phyloP scores from a whole-genome alignment of 2,113 vertebrate species.

The Spilogale gracilis region DNA sequence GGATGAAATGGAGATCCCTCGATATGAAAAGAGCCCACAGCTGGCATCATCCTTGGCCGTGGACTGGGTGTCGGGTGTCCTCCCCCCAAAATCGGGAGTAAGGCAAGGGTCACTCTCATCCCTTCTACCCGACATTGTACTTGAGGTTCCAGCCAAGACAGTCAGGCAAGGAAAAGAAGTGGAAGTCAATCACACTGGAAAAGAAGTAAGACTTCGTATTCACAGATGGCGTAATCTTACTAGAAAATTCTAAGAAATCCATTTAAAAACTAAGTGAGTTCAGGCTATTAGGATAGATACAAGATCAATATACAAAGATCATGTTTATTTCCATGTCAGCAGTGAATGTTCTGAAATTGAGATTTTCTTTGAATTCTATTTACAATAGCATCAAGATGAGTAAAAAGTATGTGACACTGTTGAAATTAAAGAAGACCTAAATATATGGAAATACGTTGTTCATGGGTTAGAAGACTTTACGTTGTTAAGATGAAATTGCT shows the following conservation, averaged over 20 bases:
- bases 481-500: neutral
- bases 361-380: neutral
- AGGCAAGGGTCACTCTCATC: neutral
- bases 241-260: conserved; percentile 2
- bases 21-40: neutral
- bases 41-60: neutral
- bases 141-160: neutral
- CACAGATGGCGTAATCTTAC: neutral
- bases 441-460: neutral
- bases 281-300: neutral
- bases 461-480: neutral
- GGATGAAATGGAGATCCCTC: neutral
- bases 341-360: neutral
- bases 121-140: neutral
- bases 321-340: neutral
- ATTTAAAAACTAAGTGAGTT: conserved; percentile 28
- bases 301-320: neutral
- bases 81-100: neutral
- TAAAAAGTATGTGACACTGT: neutral
- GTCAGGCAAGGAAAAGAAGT: neutral
- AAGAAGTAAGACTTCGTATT: neutral
- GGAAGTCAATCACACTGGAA: neutral
- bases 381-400: neutral
- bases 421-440: neutral
- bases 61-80: neutral